Percentiles rank a stretch among this genome's conserved stretches.
Evolutionary conservation across 2,888 invertebrate species (phyloP).

Genomic region (Eupithecia tripunctaria): DNA sequence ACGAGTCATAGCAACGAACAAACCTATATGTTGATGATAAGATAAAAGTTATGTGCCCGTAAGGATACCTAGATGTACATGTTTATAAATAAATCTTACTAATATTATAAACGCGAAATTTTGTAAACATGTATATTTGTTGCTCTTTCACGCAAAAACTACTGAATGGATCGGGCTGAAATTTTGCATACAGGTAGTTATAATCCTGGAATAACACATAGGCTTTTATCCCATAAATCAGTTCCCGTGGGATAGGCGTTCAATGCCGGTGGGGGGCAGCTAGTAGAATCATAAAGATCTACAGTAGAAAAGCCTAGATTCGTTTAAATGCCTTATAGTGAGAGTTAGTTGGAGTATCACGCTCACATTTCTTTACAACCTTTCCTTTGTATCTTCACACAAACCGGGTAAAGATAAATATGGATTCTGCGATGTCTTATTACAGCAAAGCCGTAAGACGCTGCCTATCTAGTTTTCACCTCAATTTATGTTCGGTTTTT

Average conservation of each 20-base stretch:
- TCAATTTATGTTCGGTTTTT: constrained; percentile 27
- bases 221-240: too few species aligned
- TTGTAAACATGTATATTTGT: too few species aligned
- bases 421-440: constrained; percentile 1
- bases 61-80: too few species aligned
- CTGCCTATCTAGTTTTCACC: constrained; percentile 26
- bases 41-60: too few species aligned
- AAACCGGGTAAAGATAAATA: neutral
- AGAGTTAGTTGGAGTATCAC: neutral
- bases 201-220: too few species aligned
- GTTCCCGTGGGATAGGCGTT: too few species aligned
- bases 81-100: too few species aligned
- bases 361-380: neutral
- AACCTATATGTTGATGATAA: neutral
- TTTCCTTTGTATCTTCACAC: neutral
- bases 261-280: too few species aligned
- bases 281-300: neutral
- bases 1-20: constrained; percentile 1
- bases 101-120: too few species aligned
- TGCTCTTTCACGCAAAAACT: too few species aligned
- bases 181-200: too few species aligned
- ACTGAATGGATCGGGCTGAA: too few species aligned
- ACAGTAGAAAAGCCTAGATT: neutral
- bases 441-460: constrained; percentile 19
- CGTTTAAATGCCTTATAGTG: neutral